Percentiles rank a stretch among this genome's conserved stretches.
Evolutionary conservation across 2,888 invertebrate species (phyloP).

Genomic region (Silvanus unidentatus): DNA sequence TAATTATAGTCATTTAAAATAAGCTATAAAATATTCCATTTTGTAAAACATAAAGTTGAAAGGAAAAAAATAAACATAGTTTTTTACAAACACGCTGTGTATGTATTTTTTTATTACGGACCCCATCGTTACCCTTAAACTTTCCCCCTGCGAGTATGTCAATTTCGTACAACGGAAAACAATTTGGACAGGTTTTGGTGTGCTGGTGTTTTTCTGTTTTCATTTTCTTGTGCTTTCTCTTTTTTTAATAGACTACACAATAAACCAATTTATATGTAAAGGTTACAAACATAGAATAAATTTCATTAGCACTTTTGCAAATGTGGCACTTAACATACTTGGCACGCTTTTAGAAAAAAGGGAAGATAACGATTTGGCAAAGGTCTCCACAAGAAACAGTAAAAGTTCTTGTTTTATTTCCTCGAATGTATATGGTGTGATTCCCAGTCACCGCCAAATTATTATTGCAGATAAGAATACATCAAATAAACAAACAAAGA

Average conservation of each 20-base stretch:
- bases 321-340: constrained; percentile 33
- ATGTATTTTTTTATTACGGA: too few relatives aligned
- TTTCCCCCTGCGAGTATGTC: too few relatives aligned
- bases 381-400: constrained; percentile 20
- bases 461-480: constrained; percentile 11
- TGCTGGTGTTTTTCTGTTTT: too few relatives aligned
- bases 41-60: constrained; percentile 17
- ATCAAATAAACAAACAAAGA: constrained; percentile 1
- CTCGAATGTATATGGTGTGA: constrained; percentile 15
- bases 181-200: too few relatives aligned
- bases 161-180: too few relatives aligned
- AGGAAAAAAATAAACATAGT: constrained; percentile 14
- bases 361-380: constrained; percentile 32
- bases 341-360: constrained; percentile 28
- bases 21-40: constrained; percentile 14
- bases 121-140: too few relatives aligned
- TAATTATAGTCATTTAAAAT: too few relatives aligned
- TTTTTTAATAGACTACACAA: constrained; percentile 22
- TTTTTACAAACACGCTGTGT: constrained; percentile 8
- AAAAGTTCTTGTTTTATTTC: constrained; percentile 31
- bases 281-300: constrained; percentile 34
- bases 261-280: constrained; percentile 42
- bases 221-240: too few relatives aligned
- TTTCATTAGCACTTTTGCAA: constrained; percentile 36
- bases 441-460: constrained; percentile 19